Conservation (phyloP, 1,140 invertebrate species). For the Pseudomyrmex sp. region DNA sequence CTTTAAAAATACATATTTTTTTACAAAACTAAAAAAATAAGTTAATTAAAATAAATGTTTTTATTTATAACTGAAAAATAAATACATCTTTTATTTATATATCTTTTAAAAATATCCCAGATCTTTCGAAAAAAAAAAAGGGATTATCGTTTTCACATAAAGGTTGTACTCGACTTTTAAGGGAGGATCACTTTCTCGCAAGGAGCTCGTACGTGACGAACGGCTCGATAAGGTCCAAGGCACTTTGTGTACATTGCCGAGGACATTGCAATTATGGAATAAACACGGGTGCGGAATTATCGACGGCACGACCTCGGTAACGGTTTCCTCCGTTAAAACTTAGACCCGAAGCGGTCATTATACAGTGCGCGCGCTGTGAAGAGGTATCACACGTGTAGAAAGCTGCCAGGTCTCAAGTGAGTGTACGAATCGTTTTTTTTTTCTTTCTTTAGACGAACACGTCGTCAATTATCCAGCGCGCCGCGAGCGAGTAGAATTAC, state of each 20-base stretch:
- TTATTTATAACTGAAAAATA: not conserved
- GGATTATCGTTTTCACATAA: not conserved
- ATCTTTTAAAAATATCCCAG: not conserved
- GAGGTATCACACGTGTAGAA: slow-evolving; percentile 13
- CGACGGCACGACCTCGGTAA: slow-evolving; percentile 12
- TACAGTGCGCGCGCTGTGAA: not conserved
- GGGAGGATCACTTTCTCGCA: not conserved
- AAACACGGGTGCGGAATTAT: slow-evolving; percentile 11
- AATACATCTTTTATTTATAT: not conserved
- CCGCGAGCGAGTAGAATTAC: slow-evolving; percentile 24
- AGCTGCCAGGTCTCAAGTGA: slow-evolving; percentile 28
- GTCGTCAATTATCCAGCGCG: slow-evolving; percentile 33
- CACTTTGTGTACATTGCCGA: not conserved
- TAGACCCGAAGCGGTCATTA: not conserved
- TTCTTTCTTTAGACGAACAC: slow-evolving; percentile 11
- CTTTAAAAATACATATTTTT: not conserved
- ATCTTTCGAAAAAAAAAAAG: too few species aligned
- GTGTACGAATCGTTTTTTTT: not conserved
- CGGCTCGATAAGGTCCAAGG: not conserved
- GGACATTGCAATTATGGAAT: slow-evolving; percentile 16
- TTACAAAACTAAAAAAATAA: not conserved
- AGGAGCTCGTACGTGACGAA: not conserved
- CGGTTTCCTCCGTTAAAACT: slow-evolving; percentile 32
- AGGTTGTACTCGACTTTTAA: not conserved
- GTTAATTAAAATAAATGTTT: not conserved